Conservation (phyloP, 2,113 vertebrate genomes). For the Mus spicilegus region DNA sequence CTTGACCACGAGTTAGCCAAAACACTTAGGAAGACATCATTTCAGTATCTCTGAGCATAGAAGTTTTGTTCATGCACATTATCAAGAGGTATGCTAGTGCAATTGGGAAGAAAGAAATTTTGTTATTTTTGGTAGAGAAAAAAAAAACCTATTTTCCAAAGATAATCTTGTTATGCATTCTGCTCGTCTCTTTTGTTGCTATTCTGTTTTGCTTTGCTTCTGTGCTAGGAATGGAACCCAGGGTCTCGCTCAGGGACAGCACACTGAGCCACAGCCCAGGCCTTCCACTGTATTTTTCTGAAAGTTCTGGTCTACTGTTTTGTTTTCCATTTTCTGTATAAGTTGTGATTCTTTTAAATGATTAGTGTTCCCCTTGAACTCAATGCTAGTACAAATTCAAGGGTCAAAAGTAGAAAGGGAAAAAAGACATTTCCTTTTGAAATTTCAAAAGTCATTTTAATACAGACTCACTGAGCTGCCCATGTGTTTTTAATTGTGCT, state of each 20-base stretch:
- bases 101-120: slow-evolving; percentile 40
- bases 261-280: neutral
- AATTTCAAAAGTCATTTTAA: slow-evolving; percentile 47
- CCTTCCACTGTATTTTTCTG: neutral
- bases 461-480: neutral
- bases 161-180: slow-evolving; percentile 1
- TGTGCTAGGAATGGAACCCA: neutral
- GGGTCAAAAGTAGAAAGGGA: neutral
- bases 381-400: slow-evolving; percentile 26
- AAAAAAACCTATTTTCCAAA: slow-evolving; percentile 56
- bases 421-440: slow-evolving; percentile 27
- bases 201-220: neutral
- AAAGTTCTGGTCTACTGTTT: slow-evolving; percentile 22
- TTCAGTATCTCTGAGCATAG: slow-evolving; percentile 35
- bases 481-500: slow-evolving; percentile 55
- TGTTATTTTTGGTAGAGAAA: slow-evolving; percentile 52
- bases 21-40: slow-evolving; percentile 63
- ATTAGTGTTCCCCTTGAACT: slow-evolving; percentile 51
- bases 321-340: neutral
- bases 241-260: neutral
- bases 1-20: slow-evolving; percentile 76
- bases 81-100: slow-evolving; percentile 47
- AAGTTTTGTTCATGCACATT: neutral
- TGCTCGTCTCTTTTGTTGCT: neutral
- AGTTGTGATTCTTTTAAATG: slow-evolving; percentile 32